phyloP scores from a whole-genome alignment of 2,113 vertebrate species.

The Phaethon lepturus region DNA sequence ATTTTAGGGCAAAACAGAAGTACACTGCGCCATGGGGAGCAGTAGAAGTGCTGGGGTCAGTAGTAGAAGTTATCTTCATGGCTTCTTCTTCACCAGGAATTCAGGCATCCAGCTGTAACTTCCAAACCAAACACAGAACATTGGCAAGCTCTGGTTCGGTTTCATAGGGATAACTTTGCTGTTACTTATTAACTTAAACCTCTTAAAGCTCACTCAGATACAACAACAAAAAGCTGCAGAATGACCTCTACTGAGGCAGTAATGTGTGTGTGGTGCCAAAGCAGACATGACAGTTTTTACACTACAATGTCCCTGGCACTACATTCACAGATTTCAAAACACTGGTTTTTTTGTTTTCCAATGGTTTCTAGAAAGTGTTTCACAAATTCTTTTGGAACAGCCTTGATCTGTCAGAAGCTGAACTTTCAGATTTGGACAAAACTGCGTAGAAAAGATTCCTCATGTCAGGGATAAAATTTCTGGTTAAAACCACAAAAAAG shows the following conservation, averaged over 20 bases:
- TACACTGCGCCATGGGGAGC: background rate
- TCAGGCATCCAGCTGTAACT: background rate
- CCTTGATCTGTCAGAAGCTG: constrained; percentile 3
- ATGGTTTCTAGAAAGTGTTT: constrained; percentile 31
- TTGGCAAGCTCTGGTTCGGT: background rate
- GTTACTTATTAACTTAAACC: constrained; percentile 37
- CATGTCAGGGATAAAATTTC: constrained; percentile 37
- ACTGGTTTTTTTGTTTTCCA: background rate
- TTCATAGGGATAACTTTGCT: background rate
- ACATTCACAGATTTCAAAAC: background rate
- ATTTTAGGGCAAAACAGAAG: background rate
- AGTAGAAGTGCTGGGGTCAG: background rate
- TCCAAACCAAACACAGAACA: background rate
- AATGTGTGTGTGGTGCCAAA: background rate
- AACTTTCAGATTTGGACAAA: constrained; percentile 33
- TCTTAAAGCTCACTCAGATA: constrained; percentile 29
- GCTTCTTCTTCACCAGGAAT: background rate
- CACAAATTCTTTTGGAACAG: constrained; percentile 37
- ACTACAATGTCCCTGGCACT: background rate
- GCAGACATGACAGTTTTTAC: constrained; percentile 4
- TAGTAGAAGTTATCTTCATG: background rate
- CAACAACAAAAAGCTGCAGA: background rate
- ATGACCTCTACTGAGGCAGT: background rate
- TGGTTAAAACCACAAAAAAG: constrained; percentile 47
- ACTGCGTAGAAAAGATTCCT: background rate